These are phyloP conservation scores for Eclectus roratus DNA, from an alignment of 2,113 vertebrate genomes.

Conservation along the genomic window DNA sequence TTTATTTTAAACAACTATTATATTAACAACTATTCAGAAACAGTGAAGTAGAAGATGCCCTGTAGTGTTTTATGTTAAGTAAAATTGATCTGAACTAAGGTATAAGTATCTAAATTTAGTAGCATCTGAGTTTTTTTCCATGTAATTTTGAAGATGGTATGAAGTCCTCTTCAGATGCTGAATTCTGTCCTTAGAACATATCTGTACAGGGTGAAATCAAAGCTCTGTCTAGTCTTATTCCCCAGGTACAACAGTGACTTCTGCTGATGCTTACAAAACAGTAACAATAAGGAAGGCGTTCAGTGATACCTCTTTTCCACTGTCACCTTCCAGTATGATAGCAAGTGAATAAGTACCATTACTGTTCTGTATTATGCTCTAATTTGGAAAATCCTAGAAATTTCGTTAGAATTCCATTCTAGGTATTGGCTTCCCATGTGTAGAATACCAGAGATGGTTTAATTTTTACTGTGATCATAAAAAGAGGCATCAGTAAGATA, in stretches of 20 bases:
- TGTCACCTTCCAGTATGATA: not conserved
- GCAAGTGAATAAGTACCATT: not conserved
- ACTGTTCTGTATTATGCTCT: not conserved
- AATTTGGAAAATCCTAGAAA: not conserved
- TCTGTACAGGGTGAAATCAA: not conserved
- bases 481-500: not conserved
- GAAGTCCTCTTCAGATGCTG: not conserved
- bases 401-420: not conserved
- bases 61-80: not conserved
- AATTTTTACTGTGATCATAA: not conserved
- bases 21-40: not conserved
- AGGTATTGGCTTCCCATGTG: not conserved
- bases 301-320: not conserved
- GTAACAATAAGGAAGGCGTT: not conserved
- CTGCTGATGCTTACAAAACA: not conserved
- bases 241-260: not conserved
- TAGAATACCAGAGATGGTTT: not conserved
- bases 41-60: not conserved
- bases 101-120: not conserved
- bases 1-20: too few relatives aligned
- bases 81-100: not conserved
- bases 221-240: not conserved
- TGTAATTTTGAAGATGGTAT: not conserved
- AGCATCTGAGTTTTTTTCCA: not conserved
- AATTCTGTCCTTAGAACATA: not conserved